Base-by-base conservation (phyloP, 1,140 invertebrate species). In the Drosophila repletoides region DNA sequence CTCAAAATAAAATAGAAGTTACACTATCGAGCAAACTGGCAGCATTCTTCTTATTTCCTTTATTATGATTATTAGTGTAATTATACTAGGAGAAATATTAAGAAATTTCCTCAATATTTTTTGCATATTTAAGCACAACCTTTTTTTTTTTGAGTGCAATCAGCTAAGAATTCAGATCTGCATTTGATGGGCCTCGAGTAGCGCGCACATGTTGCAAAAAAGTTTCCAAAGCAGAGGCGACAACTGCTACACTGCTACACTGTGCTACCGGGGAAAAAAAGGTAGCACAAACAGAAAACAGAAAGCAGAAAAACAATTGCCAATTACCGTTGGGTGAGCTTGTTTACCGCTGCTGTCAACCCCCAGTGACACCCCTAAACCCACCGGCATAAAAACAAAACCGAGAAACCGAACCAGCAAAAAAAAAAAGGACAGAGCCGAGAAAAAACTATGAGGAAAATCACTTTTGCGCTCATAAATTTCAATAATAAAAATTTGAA, bases 401-500 rank as follows among this genome's bases (percentile, higher is more conserved):
- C 58, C 52, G 48, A 65, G 26, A 49, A 31, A 22, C 10, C 28
- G 26, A 29, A 72, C n/a, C n/a, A 51, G 53, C n/a, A 28, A 33
- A 48, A 19, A 63, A 52, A 75, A 66, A 70, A 51, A 51, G 40
- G 67, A 51, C 56, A 26, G 14, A 15, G n/a, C n/a, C n/a, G n/a
- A 38, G 58, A 66, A 65, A 84, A 84, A 84, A 86, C 80, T 69
- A 76, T 69, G 81, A 76, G 76, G 80, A 86, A 84, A 86, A 86
- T 86, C 81, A 86, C 81, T 87, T 86, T 86, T 86, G 81, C 49
- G 61, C 81, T 80, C 80, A 86, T 86, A 86, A 86, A 86, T 86
- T 86, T 86, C 81, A 86, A 86, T 86, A 86, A 86, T 86, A 86
- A 87, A 86, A 86, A 86, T 86, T 86, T 86, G 80, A 86, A 86